These are phyloP conservation scores for Hoplostethus atlanticus DNA, from an alignment of 2,797 vertebrate genomes.

Conservation along the genomic window DNA sequence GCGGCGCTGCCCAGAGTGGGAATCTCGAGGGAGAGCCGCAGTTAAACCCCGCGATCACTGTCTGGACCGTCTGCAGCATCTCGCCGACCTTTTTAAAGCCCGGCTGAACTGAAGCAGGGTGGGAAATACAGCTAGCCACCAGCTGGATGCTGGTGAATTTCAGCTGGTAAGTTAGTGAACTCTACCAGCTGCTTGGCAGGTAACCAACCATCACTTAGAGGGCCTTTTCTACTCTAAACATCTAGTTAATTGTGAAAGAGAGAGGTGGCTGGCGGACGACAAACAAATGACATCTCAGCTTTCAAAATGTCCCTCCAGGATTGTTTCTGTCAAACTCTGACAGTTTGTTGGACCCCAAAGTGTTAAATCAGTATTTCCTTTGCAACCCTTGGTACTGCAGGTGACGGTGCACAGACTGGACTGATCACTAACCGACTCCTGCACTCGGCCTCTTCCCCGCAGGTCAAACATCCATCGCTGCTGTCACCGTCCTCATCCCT, in stretches of 20 bases:
- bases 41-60: background rate
- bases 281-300: too few species aligned
- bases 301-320: too few species aligned
- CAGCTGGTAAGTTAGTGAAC: background rate
- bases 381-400: too few species aligned
- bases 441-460: too few species aligned
- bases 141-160: conserved; percentile 8
- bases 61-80: background rate
- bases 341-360: too few species aligned
- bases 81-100: background rate
- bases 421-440: too few species aligned
- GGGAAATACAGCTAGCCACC: conserved; percentile 25
- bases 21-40: background rate
- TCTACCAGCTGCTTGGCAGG: conserved; percentile 10
- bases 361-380: too few species aligned
- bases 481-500: too few species aligned
- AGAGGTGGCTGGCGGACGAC: background rate
- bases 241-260: background rate
- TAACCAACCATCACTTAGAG: background rate
- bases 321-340: too few species aligned
- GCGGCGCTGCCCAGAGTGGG: too few species aligned
- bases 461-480: too few species aligned
- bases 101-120: background rate
- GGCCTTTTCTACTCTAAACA: background rate
- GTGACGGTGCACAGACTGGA: too few species aligned